These are phyloP conservation scores for Philaenus spumarius DNA, from an alignment of 1,140 invertebrate genomes.

Conservation along the genomic window DNA sequence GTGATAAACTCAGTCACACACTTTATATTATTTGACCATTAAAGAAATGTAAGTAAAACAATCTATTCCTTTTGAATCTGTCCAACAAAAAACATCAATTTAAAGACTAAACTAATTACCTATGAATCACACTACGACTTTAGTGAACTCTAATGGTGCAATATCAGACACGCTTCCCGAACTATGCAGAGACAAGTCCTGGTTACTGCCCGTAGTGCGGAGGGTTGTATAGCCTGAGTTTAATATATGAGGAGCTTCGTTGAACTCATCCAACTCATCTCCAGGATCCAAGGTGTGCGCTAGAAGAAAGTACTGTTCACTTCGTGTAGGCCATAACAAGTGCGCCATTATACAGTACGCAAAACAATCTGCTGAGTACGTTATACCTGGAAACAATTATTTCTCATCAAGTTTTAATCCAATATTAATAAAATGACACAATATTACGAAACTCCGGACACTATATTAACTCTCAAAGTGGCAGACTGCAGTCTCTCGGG, in stretches of 20 bases:
- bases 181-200: slow-evolving; percentile 1
- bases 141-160: slow-evolving; percentile 3
- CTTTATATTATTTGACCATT: too few species aligned
- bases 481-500: too few species aligned
- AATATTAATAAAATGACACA: too few species aligned
- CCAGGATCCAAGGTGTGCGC: slow-evolving; percentile 62
- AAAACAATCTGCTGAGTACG: slow-evolving; percentile 88
- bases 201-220: slow-evolving; percentile 2
- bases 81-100: too few species aligned
- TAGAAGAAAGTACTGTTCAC: slow-evolving; percentile 82
- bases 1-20: too few species aligned
- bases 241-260: slow-evolving; percentile 82
- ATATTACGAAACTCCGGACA: too few species aligned
- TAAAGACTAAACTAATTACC: too few species aligned
- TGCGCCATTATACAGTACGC: slow-evolving; percentile 92
- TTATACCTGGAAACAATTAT: slow-evolving; percentile 63
- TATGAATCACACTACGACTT: slow-evolving; percentile 7
- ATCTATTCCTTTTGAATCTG: too few species aligned
- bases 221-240: slow-evolving; percentile 41
- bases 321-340: slow-evolving; percentile 85
- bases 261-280: slow-evolving; percentile 84
- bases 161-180: slow-evolving; percentile 1
- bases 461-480: too few species aligned
- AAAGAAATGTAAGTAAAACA: too few species aligned
- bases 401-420: too few species aligned